A percentile compares a stretch with the other conserved stretches of the same genome.
phyloP scores from a whole-genome alignment of 1,140 invertebrate genomes.

The Ptiloglossa arizonensis region DNA sequence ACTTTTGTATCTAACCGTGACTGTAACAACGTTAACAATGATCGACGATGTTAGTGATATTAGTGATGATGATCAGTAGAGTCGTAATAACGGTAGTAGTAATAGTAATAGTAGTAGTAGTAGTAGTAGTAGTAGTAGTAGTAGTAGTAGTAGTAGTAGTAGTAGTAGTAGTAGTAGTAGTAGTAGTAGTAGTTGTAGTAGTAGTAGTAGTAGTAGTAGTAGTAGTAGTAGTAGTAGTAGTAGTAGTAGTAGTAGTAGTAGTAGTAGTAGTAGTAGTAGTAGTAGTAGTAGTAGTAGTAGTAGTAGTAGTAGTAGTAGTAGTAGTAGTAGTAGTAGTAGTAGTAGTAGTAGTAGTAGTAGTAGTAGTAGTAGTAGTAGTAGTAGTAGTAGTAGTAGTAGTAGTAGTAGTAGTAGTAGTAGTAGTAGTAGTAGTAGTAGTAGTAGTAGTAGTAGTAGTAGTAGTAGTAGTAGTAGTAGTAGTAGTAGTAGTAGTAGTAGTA shows the following conservation, averaged over 20 bases:
- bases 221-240: conserved; percentile 37
- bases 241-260: conserved; percentile 29
- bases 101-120: conserved; percentile 29
- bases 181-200: conserved; percentile 60
- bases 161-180: conserved; percentile 25
- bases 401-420: conserved; percentile 37
- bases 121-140: conserved; percentile 21
- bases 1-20: conserved; percentile 3
- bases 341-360: conserved; percentile 37
- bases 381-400: conserved; percentile 31
- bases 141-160: conserved; percentile 44
- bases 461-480: conserved; percentile 37
- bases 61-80: conserved; percentile 36
- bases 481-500: conserved; percentile 13
- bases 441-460: conserved; percentile 31
- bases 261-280: conserved; percentile 31
- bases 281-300: conserved; percentile 37
- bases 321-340: conserved; percentile 31
- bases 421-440: conserved; percentile 29
- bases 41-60: conserved; percentile 29
- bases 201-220: conserved; percentile 31
- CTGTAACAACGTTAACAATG: background rate
- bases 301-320: conserved; percentile 29
- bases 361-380: conserved; percentile 29
- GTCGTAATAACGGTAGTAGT: conserved; percentile 29